Conservation (phyloP, 64 coral and sea anemone species). For the Trachythela sp. region DNA sequence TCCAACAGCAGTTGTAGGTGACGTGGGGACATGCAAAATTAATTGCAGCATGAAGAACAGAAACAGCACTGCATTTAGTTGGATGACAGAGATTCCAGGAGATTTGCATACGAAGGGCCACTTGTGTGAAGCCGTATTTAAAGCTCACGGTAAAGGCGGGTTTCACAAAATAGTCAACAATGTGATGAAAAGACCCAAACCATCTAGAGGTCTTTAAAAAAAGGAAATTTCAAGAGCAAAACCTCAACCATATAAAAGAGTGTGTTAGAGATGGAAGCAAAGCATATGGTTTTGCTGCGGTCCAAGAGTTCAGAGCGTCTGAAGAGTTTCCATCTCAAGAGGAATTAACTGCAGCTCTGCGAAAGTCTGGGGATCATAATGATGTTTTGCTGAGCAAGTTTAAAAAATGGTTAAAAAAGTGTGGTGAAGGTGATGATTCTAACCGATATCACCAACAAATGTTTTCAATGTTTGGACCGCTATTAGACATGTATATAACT, state of each 20-base stretch:
- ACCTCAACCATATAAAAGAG: not conserved
- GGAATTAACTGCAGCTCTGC: not conserved
- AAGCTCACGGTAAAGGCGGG: not conserved
- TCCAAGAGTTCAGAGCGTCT: not conserved
- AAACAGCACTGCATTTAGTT: not conserved
- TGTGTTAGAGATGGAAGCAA: not conserved
- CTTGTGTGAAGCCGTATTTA: not conserved
- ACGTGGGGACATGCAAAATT: not conserved
- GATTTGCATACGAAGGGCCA: not conserved
- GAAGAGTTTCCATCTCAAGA: not conserved
- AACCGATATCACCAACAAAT: not conserved
- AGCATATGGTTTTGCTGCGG: not conserved
- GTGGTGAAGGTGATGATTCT: not conserved
- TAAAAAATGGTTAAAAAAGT: not conserved
- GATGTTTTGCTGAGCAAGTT: not conserved
- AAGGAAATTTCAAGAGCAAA: too few relatives aligned
- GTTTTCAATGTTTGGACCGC: not conserved
- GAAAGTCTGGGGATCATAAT: not conserved
- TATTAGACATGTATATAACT: not conserved
- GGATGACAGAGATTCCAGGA: slow-evolving; percentile 3
- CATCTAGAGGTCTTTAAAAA: too few relatives aligned
- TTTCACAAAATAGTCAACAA: not conserved
- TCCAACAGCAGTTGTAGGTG: too few relatives aligned
- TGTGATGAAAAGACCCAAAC: too few relatives aligned
- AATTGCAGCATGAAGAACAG: not conserved